Base-by-base conservation (phyloP, 2,797 vertebrate genomes). In the Myiotriccus ornatus region DNA sequence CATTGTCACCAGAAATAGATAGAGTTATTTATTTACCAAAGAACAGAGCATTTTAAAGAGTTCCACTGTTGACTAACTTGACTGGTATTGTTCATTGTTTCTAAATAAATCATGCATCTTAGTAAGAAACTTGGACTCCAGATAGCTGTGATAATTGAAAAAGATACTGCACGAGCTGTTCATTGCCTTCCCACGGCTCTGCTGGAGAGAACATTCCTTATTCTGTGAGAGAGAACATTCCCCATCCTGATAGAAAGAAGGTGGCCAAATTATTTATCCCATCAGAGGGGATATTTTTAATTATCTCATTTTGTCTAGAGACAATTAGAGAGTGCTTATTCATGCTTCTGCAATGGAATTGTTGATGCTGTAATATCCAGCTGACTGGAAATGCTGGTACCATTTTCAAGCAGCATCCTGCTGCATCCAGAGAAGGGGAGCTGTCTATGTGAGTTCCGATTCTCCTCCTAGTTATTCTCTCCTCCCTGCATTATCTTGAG, bases 261-360 rank as follows among this genome's bases (percentile, higher is more conserved):
- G 55, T 62, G 93, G 55, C 14, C 77, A 94, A 81, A 89, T 80
- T 47, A 87, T 83, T 94, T 92, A 96, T 75, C 43, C 55, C 68
- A 74, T 60, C 82, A 85, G 49, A 73, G 49, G 20, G 50, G 21
- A 32, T 87, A 94, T 87, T 93, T 96, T 96, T 91, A 95, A 64
- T 71, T 60, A 39, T 77, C 43, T 84, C 82, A 28, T 87, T 94
- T 73, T 84, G 14, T 53, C 56, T 83, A 75, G 46, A 93, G 84
- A 59, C 62, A 92, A 80, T 28, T 89, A 84, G 32, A 44, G 52
- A 56, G 44, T 32, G 53, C 60, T 85, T 60, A 60, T 70, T 78
- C 32, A 12, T 56, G 9, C 23, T 62, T 69, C 47, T 90, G 67
- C 12, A 16, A 17, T 2, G 60, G 39, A 93, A 55, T 27, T 57